phyloP scores from a whole-genome alignment of 1,140 invertebrate species.

The Drosophila saltans region DNA sequence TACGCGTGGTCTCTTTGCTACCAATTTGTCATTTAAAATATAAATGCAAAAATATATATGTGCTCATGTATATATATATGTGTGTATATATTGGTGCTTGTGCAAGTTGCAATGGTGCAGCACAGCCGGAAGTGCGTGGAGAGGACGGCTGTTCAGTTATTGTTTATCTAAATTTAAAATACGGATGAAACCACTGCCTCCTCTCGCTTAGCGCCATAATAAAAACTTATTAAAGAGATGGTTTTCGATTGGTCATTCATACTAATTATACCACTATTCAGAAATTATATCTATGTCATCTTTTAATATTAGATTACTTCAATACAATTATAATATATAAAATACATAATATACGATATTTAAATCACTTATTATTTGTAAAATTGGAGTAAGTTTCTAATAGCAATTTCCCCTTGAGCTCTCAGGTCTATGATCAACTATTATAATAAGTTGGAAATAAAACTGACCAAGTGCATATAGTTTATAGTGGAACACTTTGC shows the following conservation, averaged over 20 bases:
- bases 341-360: no score
- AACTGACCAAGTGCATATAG: no score
- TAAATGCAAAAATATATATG: constrained; percentile 16
- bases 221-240: not conserved
- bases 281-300: not conserved
- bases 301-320: no score
- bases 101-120: constrained; percentile 9
- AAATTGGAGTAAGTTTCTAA: no score
- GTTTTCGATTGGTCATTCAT: no score
- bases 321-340: no score
- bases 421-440: no score
- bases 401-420: no score
- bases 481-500: no score
- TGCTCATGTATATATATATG: not conserved
- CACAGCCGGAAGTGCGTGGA: constrained; percentile 14
- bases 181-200: constrained; percentile 1
- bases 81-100: not conserved
- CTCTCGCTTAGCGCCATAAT: not conserved
- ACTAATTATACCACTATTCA: no score
- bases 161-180: constrained; percentile 24
- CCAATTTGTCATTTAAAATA: constrained; percentile 27
- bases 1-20: constrained; percentile 15
- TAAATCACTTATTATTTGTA: no score
- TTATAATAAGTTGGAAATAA: no score
- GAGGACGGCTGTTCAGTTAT: constrained; percentile 5